These are phyloP conservation scores for Limnephilus lunatus DNA, from an alignment of 2,888 invertebrate genomes.

Conservation along the genomic window DNA sequence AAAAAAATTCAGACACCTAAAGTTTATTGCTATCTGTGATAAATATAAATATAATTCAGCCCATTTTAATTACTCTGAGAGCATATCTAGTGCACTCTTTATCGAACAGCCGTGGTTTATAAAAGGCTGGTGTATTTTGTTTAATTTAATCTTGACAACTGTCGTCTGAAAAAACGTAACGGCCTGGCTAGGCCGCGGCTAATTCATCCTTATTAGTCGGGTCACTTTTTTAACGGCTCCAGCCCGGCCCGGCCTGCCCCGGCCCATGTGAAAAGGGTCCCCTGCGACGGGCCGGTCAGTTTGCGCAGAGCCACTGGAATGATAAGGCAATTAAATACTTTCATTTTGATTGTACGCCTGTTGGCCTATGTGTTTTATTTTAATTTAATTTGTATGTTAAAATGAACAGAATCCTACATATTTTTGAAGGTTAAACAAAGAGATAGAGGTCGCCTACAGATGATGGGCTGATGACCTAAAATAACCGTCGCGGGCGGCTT, in stretches of 20 bases:
- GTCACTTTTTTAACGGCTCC: conserved; percentile 56
- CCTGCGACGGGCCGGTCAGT: conserved; percentile 4
- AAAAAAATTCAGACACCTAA: too few relatives aligned
- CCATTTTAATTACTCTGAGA: neutral
- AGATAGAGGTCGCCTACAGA: neutral
- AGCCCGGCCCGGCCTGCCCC: neutral
- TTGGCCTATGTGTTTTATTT: neutral
- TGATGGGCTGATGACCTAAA: neutral
- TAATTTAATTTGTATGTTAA: neutral
- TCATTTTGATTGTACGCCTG: neutral
- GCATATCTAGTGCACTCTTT: neutral
- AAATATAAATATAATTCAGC: too few relatives aligned
- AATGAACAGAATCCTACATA: neutral
- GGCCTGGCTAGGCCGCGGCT: conserved; percentile 62
- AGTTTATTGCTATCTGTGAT: too few relatives aligned
- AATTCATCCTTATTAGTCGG: conserved; percentile 65
- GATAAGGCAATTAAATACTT: conserved; percentile 5
- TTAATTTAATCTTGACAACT: conserved; percentile 54
- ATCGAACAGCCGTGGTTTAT: neutral
- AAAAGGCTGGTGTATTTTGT: conserved; percentile 30
- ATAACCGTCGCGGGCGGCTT: neutral
- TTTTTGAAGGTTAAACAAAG: neutral
- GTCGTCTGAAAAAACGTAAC: conserved; percentile 57
- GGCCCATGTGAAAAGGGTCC: conserved; percentile 60
- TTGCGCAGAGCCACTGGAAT: neutral